Base-by-base conservation (phyloP, 2,797 vertebrate species). In the Gobionotothen gibberifrons region DNA sequence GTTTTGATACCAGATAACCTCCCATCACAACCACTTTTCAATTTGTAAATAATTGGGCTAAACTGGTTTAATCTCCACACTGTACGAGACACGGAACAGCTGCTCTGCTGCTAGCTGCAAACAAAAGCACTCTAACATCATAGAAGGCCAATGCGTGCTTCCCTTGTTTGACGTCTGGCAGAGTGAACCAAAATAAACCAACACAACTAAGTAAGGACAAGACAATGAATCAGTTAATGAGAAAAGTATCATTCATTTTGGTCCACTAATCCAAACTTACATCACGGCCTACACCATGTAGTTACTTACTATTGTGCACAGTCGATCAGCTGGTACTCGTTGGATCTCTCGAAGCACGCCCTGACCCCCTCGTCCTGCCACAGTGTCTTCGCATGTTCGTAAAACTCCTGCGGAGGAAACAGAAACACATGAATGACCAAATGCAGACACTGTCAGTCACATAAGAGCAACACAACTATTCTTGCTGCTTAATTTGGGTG, bases 281-380 rank as follows among this genome's bases (percentile, higher is more conserved):
- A 1, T 36, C n/a, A 14, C 21, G 5, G 39, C 32, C 10, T 51
- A 17, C 19, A 32, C 39, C 26, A 3, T 42, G 55, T 36, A 11
- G 55, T 54, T 76, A 97, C 98, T 98, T 89, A 99, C 98, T 99
- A 99, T 93, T 99, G 98, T 39, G 98, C 98, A 76, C 98, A 99
- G 89, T 99, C 98, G 21, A 99, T 99, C 84, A 99, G 95, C 85
- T 99, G 98, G 93, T 99, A 99, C 84, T 99, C 98, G 1, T 99
- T 99, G 90, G 97, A 98, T 83, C 98, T 95, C 88, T 99, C 98
- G 0, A 94, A 99, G 94, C 98, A 99, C 54, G 96, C 97, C 65
- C 94, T 95, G 85, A 99, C 97, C 0, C 98, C 98, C 47, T 98
- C 97, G 0, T 99, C 98, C 90, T 98, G 96, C 98, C 98, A 99